Conservation (phyloP, 2,888 invertebrate species). For the Dasysyrphus albostriatus region DNA sequence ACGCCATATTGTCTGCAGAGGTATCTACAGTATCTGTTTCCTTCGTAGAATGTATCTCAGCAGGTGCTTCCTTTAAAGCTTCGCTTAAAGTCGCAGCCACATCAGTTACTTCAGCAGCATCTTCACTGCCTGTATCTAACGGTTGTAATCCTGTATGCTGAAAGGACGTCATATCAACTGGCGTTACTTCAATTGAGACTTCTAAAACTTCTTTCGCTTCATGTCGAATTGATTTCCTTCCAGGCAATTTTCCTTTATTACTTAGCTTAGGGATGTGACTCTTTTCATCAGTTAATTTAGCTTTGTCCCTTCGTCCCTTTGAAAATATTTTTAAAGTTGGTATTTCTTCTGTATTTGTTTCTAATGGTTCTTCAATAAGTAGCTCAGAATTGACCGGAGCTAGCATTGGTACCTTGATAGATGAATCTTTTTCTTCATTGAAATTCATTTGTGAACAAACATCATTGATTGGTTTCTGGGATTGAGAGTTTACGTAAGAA, state of each 20-base stretch:
- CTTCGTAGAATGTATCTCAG: not conserved
- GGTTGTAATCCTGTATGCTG: not conserved
- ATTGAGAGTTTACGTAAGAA: not conserved
- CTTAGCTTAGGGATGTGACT: not conserved
- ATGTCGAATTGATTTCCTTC: not conserved
- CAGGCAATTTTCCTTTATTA: not conserved
- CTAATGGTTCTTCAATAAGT: not conserved
- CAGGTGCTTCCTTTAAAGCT: not conserved
- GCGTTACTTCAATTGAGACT: not conserved
- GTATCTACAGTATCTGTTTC: not conserved
- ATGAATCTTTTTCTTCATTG: not conserved
- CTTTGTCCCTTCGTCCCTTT: not conserved
- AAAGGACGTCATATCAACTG: too few species aligned
- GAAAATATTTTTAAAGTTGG: not conserved
- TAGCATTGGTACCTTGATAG: not conserved
- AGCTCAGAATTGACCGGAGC: not conserved
- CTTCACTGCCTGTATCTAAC: not conserved
- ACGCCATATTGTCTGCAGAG: not conserved
- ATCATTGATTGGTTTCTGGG: constrained; percentile 3
- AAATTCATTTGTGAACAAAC: not conserved
- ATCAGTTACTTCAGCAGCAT: not conserved
- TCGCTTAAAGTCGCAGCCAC: not conserved
- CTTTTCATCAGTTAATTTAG: not conserved
- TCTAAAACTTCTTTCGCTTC: not conserved
- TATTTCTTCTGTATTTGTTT: not conserved